Evolutionary conservation across 2,888 invertebrate species (phyloP), one percentile per base, ranked within the genome.

Genomic region (Drosophila longiperda): DNA sequence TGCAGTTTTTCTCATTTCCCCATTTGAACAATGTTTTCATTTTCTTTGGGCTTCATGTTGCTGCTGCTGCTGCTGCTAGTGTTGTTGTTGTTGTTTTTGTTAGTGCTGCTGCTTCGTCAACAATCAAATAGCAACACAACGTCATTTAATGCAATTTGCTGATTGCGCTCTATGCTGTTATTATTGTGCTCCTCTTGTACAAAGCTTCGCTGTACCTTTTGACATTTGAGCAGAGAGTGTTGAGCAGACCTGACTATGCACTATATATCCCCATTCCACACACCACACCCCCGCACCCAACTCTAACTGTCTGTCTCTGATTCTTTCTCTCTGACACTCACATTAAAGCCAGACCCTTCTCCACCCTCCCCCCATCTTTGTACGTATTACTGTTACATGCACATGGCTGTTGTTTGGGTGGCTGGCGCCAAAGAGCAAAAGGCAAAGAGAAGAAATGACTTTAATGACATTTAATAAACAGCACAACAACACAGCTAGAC

Each of bases 121-220:
- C 78, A 75, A 75, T 74, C 78, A 78, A 75, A 75, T 59, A 59
- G 62, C 75, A 75, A 57, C 79, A 83, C 71, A 86, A 86, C 86
- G 83, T 83, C 88, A 86, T 80, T 88, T 83, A 83, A 88, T 83
- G 87, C 89, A 88, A 86, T 83, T 83, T 88, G 83, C 81, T 86
- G 83, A 83, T 88, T 88, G 83, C 82, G 74, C 71, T 83, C 75
- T 68, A 58, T 66, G 75, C 68, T 62, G 69, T 54, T 76, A 66
- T 62, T 82, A 70, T 69, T 67, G 68, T 68, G 57, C 29, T 67
- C 48, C 50, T 55, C 53, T 53, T 52, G 26, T 57, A n/a, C 26
- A 55, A 38, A 55, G 42, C 69, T 49, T 20, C 55, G 59, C 36
- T 75, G 77, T 58, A 86, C 81, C 83, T 77, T 83, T 88, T 86